Evolutionary conservation across 1,140 invertebrate species (phyloP).

Genomic region (Heliothis virescens): DNA sequence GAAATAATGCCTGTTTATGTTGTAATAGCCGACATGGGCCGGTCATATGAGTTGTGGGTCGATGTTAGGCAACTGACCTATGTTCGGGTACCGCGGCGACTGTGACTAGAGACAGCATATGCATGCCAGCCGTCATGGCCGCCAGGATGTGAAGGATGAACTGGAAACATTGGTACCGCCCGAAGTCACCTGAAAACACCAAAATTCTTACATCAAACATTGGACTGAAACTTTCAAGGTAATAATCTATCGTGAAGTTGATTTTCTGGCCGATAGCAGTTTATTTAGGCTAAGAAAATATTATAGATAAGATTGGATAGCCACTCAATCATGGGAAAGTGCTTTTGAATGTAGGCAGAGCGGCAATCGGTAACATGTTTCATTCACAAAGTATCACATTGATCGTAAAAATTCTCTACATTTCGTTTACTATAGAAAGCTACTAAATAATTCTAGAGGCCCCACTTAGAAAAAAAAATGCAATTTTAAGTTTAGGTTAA

Average conservation of each 20-base stretch:
- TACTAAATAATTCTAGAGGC: too few relatives aligned
- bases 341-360: neutral
- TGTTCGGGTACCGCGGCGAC: conserved; percentile 92
- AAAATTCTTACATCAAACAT: conserved; percentile 16
- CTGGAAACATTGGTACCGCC: conserved; percentile 91
- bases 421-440: too few relatives aligned
- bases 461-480: too few relatives aligned
- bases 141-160: conserved; percentile 91
- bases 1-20: conserved; percentile 5
- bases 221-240: neutral
- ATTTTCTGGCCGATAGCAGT: neutral
- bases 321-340: neutral
- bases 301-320: conserved; percentile 22
- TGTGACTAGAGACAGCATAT: conserved; percentile 92
- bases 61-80: conserved; percentile 80
- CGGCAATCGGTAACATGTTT: neutral
- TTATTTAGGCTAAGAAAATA: conserved; percentile 28
- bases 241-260: conserved; percentile 20
- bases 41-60: neutral
- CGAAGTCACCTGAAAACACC: conserved; percentile 90
- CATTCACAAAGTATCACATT: neutral
- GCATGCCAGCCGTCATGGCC: conserved; percentile 91
- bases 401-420: neutral
- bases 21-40: neutral
- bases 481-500: too few relatives aligned